Base-by-base conservation (phyloP, 2,888 invertebrate species). In the Baccha elongata region DNA sequence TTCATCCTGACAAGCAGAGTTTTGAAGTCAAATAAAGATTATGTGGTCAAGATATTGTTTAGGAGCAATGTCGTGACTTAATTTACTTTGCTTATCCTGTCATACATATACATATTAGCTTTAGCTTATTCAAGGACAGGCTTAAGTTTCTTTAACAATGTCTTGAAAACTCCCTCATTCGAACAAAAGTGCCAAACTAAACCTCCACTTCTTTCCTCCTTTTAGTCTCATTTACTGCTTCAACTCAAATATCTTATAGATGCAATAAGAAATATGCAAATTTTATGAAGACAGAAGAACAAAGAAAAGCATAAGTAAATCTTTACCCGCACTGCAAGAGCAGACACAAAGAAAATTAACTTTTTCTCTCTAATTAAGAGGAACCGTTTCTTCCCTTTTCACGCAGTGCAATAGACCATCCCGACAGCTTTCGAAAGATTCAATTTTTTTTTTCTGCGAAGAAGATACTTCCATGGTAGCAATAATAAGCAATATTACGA, bases 281-380 rank as follows among this genome's bases (percentile, higher is more conserved):
- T 83, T 83, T 83, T 40, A 50, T 44, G 29, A 55, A 62, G 78
- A 72, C 64, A 78, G 78, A 78, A 83, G 78, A 78, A 83, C 72
- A 78, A 78, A 83, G 72, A 60, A 42, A 50, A 67, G 42, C 72
- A 50, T 72, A 78, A 83, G 83, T 78, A 83, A 83, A 83, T 83
- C 83, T 83, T 83, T 83, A 58, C 83, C 64, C 58, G n/a, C n/a
- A 64, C 68, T 55, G 48, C 62, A 19, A 53, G 62, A 58, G 67
- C 65, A 83, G 83, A 83, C 83, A 78, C 78, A 83, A 83, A 83
- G 78, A 83, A 78, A 83, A 78, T 83, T 83, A 83, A 83, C 72
- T 73, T 83, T 62, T 76, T 68, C 68, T 68, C 44, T 29, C 53
- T 83, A 83, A 83, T 83, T 83, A 83, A 83, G 78, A 78, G 55